These are phyloP conservation scores for Drosophila ercepeae DNA, from an alignment of 1,140 invertebrate genomes.

Conservation along the genomic window DNA sequence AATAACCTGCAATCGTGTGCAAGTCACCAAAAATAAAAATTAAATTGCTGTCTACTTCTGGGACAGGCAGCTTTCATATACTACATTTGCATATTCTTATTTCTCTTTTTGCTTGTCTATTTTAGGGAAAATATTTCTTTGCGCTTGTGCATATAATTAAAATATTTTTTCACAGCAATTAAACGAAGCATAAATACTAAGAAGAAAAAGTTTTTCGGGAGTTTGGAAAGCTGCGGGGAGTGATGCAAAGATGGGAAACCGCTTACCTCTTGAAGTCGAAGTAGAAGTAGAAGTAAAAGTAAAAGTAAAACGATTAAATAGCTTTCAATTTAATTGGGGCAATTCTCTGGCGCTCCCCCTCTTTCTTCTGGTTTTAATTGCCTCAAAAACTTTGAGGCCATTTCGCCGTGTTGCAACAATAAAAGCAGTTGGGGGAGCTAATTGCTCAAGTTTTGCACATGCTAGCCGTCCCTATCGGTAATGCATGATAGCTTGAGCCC, in stretches of 20 bases:
- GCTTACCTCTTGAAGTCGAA: conserved; percentile 22
- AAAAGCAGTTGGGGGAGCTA: conserved; percentile 18
- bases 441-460: conserved; percentile 41
- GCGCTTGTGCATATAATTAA: conserved; percentile 47
- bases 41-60: background rate
- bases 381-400: conserved; percentile 29
- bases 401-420: conserved; percentile 33
- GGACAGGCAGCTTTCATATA: conserved; percentile 10
- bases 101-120: conserved; percentile 17
- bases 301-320: conserved; percentile 47
- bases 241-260: conserved; percentile 19
- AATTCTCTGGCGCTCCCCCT: conserved; percentile 23
- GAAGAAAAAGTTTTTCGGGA: conserved; percentile 25
- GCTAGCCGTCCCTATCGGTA: conserved; percentile 14
- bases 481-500: conserved; percentile 17
- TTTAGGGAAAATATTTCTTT: conserved; percentile 28
- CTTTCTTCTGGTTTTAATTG: conserved; percentile 27
- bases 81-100: conserved; percentile 45
- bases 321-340: conserved; percentile 49
- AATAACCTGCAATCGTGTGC: conserved; percentile 64
- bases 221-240: conserved; percentile 14
- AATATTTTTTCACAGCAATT: conserved; percentile 56
- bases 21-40: conserved; percentile 21
- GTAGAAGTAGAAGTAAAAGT: conserved; percentile 18
- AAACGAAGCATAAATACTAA: conserved; percentile 44